Conservation (phyloP, 2,113 vertebrate species). For the Gambusia holbrooki region DNA sequence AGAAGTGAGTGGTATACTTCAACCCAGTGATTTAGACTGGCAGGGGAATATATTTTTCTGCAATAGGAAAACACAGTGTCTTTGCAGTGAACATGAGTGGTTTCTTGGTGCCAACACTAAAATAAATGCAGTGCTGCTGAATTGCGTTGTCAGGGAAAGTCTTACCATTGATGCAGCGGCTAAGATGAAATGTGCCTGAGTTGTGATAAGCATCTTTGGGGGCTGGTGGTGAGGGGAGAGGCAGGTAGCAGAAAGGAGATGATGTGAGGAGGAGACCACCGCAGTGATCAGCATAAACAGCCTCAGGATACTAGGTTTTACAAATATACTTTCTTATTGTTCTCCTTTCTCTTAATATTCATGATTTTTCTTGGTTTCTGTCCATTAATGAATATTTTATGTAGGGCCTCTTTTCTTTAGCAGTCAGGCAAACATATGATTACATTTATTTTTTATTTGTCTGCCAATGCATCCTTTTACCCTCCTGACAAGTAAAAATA, state of each 20-base stretch:
- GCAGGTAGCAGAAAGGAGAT: too few relatives aligned
- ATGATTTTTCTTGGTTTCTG: constrained; percentile 19
- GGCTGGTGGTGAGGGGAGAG: background rate
- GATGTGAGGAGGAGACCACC: constrained; percentile 1
- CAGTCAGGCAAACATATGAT: background rate
- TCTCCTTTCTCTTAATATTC: constrained; percentile 29
- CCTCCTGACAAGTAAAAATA: background rate
- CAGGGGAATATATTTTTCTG: background rate
- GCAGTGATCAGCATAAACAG: constrained; percentile 1
- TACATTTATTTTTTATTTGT: background rate
- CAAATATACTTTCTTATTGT: constrained; percentile 3
- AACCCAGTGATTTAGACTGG: background rate
- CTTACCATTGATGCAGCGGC: constrained; percentile 8
- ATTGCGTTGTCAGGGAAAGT: constrained; percentile 8
- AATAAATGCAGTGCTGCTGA: constrained; percentile 7
- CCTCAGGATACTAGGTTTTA: background rate
- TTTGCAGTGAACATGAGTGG: constrained; percentile 3
- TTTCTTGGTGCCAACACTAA: background rate
- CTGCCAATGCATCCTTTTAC: background rate
- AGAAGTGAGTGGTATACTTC: background rate
- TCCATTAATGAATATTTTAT: constrained; percentile 48
- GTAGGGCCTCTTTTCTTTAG: constrained; percentile 1
- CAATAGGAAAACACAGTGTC: constrained; percentile 7
- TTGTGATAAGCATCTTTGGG: constrained; percentile 8
- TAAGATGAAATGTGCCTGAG: constrained; percentile 34